These are phyloP conservation scores for Nesoenas mayeri DNA, from an alignment of 2,113 vertebrate genomes.

Conservation along the genomic window DNA sequence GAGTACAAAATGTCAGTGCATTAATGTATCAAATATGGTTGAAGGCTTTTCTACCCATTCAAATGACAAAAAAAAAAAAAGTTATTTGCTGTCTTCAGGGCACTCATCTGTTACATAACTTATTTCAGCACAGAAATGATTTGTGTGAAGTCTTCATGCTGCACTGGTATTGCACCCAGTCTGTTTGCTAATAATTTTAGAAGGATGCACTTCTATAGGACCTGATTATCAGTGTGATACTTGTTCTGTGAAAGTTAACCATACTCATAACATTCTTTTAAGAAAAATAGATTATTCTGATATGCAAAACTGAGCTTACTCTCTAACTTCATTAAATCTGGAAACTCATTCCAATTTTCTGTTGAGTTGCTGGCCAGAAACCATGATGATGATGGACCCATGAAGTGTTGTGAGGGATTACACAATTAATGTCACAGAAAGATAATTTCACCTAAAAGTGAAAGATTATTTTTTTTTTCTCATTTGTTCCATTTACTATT, in stretches of 20 bases:
- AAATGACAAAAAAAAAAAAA: not conserved
- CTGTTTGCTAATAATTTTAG: not conserved
- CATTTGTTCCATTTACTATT: not conserved
- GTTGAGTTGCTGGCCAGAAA: not conserved
- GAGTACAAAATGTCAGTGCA: not conserved
- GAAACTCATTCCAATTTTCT: not conserved
- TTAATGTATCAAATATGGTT: not conserved
- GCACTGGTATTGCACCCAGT: not conserved
- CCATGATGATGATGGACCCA: not conserved
- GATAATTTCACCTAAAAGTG: not conserved
- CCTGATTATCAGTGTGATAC: not conserved
- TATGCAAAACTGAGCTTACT: not conserved
- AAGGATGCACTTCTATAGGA: not conserved
- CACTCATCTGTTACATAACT: not conserved
- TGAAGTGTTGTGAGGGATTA: not conserved
- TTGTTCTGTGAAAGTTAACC: not conserved
- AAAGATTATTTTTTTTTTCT: not conserved
- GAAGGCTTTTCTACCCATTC: not conserved
- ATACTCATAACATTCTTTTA: not conserved
- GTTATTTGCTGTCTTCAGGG: not conserved
- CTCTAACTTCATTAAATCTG: not conserved
- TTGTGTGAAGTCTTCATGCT: not conserved
- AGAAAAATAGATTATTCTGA: not conserved
- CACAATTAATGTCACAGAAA: not conserved
- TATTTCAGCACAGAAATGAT: not conserved